Conservation (phyloP, 1,140 invertebrate species). For the Eupeodes corollae region DNA sequence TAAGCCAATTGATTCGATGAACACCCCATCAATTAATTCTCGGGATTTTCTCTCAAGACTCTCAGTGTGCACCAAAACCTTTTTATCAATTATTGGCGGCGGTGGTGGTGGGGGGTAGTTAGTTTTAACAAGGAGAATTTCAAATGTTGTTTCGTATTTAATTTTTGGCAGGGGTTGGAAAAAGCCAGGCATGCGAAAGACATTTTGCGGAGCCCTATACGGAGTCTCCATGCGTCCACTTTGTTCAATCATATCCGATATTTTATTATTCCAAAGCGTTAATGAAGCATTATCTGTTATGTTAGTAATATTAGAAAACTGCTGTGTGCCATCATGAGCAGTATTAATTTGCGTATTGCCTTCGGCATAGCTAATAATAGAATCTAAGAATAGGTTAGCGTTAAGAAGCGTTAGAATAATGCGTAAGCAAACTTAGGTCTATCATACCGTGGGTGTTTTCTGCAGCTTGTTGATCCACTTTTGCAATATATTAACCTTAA, state of each 20-base stretch:
- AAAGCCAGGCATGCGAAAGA: constrained; percentile 33
- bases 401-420: too few species aligned
- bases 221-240: background rate
- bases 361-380: too few species aligned
- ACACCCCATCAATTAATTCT: constrained; percentile 35
- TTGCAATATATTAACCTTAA: too few species aligned
- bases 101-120: constrained; percentile 30
- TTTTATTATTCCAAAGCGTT: constrained; percentile 28
- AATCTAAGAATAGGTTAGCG: too few species aligned
- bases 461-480: too few species aligned
- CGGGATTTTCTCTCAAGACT: constrained; percentile 32
- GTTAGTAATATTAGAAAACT: constrained; percentile 14
- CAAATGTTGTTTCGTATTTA: constrained; percentile 33
- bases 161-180: constrained; percentile 35
- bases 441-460: too few species aligned
- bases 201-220: constrained; percentile 16
- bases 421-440: too few species aligned
- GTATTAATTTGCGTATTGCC: too few species aligned
- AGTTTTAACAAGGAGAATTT: constrained; percentile 32
- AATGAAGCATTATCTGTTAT: constrained; percentile 30
- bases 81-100: constrained; percentile 26
- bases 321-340: too few species aligned
- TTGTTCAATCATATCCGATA: constrained; percentile 18
- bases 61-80: constrained; percentile 30
- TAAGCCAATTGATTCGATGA: constrained; percentile 17